phyloP scores from a whole-genome alignment of 37 sponge, comb jelly and placozoan genomes.

The Spongilla lacustris region DNA sequence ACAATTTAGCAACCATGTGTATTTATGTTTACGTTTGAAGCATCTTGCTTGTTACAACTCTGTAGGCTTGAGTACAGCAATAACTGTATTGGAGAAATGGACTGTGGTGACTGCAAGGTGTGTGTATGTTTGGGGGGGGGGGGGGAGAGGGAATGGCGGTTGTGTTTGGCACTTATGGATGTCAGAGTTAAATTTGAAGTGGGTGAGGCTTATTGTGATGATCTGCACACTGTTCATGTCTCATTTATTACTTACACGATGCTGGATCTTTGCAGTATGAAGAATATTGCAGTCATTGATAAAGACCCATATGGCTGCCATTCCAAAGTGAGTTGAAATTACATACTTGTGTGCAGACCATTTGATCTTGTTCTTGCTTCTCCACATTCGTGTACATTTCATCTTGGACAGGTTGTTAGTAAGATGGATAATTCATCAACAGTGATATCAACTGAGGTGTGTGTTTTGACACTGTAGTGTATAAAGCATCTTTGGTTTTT shows the following conservation, averaged over 20 bases:
- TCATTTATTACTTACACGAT: not conserved
- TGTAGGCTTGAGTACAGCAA: not conserved
- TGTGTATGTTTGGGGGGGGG: not conserved
- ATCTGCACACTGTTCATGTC: too few species aligned
- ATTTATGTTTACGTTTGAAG: too few species aligned
- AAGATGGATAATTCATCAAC: not conserved
- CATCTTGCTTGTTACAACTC: not conserved
- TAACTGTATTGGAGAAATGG: not conserved
- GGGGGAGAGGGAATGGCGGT: too few species aligned
- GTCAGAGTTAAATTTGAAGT: too few species aligned
- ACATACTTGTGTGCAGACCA: not conserved
- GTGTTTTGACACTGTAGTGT: not conserved
- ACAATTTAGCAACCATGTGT: too few species aligned
- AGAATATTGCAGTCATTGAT: conserved; percentile 3
- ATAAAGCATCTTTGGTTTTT: not conserved
- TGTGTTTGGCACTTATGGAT: too few species aligned
- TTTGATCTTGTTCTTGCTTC: not conserved
- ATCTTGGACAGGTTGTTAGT: not conserved
- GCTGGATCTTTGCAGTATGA: conserved; percentile 20
- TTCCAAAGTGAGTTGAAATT: conserved; percentile 9
- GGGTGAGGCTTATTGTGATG: too few species aligned
- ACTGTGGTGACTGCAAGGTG: not conserved
- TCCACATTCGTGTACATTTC: not conserved
- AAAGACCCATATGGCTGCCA: conserved; percentile 13
- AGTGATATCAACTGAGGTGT: not conserved